phyloP scores from a whole-genome alignment of 2,797 vertebrate species.

The Acrossocheilus fasciatus region DNA sequence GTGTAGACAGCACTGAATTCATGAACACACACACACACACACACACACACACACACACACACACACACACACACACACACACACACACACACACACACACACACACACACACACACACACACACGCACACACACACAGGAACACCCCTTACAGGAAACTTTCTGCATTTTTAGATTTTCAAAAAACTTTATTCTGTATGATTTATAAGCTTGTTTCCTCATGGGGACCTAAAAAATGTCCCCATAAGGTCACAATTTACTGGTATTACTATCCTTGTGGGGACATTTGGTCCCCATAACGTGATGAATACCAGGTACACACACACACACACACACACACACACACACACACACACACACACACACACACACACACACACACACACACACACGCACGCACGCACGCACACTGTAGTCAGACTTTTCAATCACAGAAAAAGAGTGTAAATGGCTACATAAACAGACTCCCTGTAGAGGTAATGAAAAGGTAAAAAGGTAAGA shows the following conservation, averaged over 20 bases:
- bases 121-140: not conserved
- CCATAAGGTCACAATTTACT: too few species aligned
- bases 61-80: not conserved
- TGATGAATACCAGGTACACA: too few species aligned
- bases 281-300: too few species aligned
- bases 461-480: constrained; percentile 46
- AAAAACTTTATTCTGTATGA: too few species aligned
- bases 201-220: too few species aligned
- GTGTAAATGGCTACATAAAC: constrained; percentile 37
- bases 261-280: too few species aligned
- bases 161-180: too few species aligned
- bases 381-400: not conserved
- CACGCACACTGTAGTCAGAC: not conserved
- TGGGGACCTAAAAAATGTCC: too few species aligned
- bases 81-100: not conserved
- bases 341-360: not conserved
- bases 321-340: not conserved
- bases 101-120: not conserved
- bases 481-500: constrained; percentile 52
- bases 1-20: constrained; percentile 1
- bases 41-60: not conserved
- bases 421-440: constrained; percentile 16
- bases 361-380: not conserved
- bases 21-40: not conserved
- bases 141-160: too few species aligned